Conservation (phyloP, 2,797 vertebrate genomes). For the Calcarius lapponicus region DNA sequence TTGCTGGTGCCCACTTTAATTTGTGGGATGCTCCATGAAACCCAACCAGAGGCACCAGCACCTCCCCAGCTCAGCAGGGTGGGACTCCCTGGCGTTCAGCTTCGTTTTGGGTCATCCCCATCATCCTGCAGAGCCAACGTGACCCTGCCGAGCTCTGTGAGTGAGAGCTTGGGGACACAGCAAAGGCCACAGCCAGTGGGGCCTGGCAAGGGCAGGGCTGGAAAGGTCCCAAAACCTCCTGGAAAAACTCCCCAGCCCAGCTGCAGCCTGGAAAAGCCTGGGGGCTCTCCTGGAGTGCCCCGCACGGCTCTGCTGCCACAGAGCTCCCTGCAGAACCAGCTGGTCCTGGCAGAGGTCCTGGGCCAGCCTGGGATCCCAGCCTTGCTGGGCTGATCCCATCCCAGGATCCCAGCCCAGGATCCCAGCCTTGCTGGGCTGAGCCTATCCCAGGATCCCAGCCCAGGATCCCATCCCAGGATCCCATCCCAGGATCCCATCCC, state of each 20-base stretch:
- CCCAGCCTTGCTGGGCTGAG: too few relatives aligned
- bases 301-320: fast-evolving
- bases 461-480: too few relatives aligned
- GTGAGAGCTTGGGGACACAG: background rate
- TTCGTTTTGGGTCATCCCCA: background rate
- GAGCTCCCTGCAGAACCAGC: background rate
- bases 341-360: background rate
- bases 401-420: background rate
- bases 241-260: background rate
- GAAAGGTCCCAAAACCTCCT: background rate
- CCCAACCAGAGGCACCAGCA: background rate
- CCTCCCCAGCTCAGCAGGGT: background rate
- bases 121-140: fast-evolving
- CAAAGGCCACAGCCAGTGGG: background rate
- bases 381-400: too few relatives aligned
- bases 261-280: background rate
- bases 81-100: background rate
- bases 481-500: too few relatives aligned
- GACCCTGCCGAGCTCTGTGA: background rate
- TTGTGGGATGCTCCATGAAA: background rate
- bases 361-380: background rate
- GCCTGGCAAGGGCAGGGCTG: background rate
- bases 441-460: too few relatives aligned
- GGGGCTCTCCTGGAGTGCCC: background rate
- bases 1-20: fast-evolving